phyloP scores from a whole-genome alignment of 2,113 vertebrate genomes.

The Terrapene triunguis region DNA sequence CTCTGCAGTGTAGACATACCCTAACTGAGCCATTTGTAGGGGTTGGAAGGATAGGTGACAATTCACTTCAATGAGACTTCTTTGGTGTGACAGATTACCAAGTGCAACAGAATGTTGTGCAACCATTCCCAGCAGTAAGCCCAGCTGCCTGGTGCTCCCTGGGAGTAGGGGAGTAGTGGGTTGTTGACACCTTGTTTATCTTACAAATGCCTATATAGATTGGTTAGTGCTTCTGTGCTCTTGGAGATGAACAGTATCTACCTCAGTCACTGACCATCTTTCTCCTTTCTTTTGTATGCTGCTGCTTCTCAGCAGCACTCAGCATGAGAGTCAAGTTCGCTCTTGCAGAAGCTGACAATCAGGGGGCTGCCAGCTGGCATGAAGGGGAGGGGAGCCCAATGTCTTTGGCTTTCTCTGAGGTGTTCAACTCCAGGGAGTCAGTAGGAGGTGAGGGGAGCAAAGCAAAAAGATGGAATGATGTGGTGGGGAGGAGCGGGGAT shows the following conservation, averaged over 20 bases:
- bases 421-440: neutral
- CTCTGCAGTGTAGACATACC: too few species aligned
- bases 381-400: neutral
- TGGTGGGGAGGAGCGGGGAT: neutral
- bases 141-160: neutral
- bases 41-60: neutral
- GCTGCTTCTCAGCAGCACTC: neutral
- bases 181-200: neutral
- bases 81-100: neutral
- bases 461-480: neutral
- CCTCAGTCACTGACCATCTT: neutral
- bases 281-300: neutral
- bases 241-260: neutral
- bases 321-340: neutral
- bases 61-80: neutral
- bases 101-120: neutral
- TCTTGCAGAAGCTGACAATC: neutral
- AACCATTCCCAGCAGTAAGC: rapidly evolving
- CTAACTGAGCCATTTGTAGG: neutral
- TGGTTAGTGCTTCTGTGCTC: neutral
- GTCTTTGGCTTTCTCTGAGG: neutral
- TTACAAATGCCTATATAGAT: neutral
- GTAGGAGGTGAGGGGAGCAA: neutral
- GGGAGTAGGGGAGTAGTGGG: neutral
- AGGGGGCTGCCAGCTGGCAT: neutral